phyloP scores from a whole-genome alignment of 64 coral and sea anemone genomes.

The Platygyra sinensis region DNA sequence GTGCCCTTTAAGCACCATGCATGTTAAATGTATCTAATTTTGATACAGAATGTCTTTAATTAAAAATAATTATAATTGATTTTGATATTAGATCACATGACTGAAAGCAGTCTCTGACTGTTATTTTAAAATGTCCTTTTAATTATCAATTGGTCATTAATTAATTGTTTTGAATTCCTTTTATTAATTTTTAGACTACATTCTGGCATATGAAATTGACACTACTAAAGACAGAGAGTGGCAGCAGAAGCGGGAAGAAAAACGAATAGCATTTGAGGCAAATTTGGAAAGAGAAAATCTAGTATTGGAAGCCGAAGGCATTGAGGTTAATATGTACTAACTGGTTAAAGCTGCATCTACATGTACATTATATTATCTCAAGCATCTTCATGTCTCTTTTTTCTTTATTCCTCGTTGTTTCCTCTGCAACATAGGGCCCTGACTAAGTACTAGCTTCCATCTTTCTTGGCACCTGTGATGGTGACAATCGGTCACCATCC shows the following conservation, averaged over 20 bases:
- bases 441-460: too few species aligned
- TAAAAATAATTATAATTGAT: too few species aligned
- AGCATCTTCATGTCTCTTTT: not conserved
- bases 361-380: not conserved
- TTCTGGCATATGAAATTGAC: constrained; percentile 85
- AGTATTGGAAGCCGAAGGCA: constrained; percentile 77
- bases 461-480: too few species aligned
- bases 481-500: too few species aligned
- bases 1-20: too few species aligned
- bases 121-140: too few species aligned
- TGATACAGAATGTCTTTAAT: too few species aligned
- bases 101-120: too few species aligned
- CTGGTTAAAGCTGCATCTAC: not conserved
- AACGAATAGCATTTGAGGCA: constrained; percentile 74
- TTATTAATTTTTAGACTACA: constrained; percentile 69
- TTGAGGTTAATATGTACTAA: constrained; percentile 57
- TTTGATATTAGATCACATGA: too few species aligned
- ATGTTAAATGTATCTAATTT: too few species aligned
- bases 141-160: not conserved
- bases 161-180: not conserved
- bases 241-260: constrained; percentile 87
- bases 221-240: constrained; percentile 73
- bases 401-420: too few species aligned
- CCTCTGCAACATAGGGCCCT: too few species aligned
- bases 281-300: constrained; percentile 69